Evolutionary conservation across 2,888 invertebrate species (phyloP).

Genomic region (Pristionchus fissidentatus): DNA sequence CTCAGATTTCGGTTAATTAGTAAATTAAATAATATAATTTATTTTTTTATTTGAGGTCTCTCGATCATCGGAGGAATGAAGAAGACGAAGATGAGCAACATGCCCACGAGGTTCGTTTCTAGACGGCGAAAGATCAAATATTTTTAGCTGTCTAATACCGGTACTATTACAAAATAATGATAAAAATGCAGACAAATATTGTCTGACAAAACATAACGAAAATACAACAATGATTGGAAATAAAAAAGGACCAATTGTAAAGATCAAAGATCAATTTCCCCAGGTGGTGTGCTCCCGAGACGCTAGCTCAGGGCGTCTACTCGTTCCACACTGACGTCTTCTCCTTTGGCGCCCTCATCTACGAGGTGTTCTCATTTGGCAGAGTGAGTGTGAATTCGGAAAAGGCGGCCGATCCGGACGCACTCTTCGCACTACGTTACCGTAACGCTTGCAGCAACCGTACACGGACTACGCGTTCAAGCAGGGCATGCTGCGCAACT

Average conservation of each 20-base stretch:
- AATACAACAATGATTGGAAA: not conserved
- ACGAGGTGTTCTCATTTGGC: constrained; percentile 39
- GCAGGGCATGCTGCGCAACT: not conserved
- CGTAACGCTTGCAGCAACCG: not conserved
- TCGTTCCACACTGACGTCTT: constrained; percentile 26
- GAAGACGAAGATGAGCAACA: not conserved
- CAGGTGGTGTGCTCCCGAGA: constrained; percentile 44
- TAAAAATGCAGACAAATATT: too few species aligned
- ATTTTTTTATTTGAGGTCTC: not conserved
- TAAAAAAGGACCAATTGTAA: not conserved
- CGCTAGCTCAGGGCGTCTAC: constrained; percentile 11
- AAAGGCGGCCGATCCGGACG: not conserved
- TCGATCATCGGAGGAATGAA: constrained; percentile 22
- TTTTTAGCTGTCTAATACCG: too few species aligned
- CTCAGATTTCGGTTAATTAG: constrained; percentile 30
- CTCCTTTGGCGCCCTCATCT: constrained; percentile 41
- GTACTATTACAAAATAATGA: too few species aligned
- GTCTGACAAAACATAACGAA: too few species aligned
- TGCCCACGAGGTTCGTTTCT: not conserved
- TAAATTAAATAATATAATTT: not conserved
- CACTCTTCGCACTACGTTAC: not conserved
- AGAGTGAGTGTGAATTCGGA: not conserved
- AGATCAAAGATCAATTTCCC: not conserved
- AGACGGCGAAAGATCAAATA: too few species aligned
- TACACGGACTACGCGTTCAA: not conserved